Base-by-base conservation (phyloP, 2,888 invertebrate species). In the Dryocosmus kuriphilus region DNA sequence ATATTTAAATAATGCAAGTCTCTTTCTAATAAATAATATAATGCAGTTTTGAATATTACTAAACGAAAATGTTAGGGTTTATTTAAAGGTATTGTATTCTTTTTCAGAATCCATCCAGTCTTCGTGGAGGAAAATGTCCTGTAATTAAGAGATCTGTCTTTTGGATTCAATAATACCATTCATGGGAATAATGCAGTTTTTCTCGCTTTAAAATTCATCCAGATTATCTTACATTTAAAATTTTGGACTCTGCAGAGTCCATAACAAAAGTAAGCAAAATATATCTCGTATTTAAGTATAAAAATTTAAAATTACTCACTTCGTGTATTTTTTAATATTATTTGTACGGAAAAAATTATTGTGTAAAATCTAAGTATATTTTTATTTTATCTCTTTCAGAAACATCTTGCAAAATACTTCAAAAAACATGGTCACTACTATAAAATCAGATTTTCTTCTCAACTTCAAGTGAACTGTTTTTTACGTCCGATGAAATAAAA, bases 211-310 rank as follows among this genome's bases (percentile, higher is more conserved):
- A 92, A 93, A 81, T 94, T 94, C 81, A 93, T 93, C 82, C 95
- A 99, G 99, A 95, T 99, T 75, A 98, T 98, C 14, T 98, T 99
- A 91, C 95, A 94, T 11, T 98, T 99, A 91, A 93, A 93, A 75
- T 97, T 97, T 92, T 98, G 98, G 0, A 94, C 97, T 82, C 95
- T 96, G 8, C 94, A 96, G 1, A 99, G 98, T 63, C 95, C 95
- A 19, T 93, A 93, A 27, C 93, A 94, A 86, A 93, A 92, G 94
- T 95, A 92, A 92, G 93, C 92, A 51, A n/a, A 51, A n/a, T 51
- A 7, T 79, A n/a, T 7, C 0, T 51, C 2, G 11, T 11, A 35
- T 35, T 35, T 35, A 35, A 35, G 9, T 35, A 35, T 11, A 35
- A 35, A 35, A 35, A 35, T 16, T 46, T 46, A 6, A 1, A 46